Conservation (phyloP, 2,797 vertebrate species). For the Typhlichthys subterraneus region DNA sequence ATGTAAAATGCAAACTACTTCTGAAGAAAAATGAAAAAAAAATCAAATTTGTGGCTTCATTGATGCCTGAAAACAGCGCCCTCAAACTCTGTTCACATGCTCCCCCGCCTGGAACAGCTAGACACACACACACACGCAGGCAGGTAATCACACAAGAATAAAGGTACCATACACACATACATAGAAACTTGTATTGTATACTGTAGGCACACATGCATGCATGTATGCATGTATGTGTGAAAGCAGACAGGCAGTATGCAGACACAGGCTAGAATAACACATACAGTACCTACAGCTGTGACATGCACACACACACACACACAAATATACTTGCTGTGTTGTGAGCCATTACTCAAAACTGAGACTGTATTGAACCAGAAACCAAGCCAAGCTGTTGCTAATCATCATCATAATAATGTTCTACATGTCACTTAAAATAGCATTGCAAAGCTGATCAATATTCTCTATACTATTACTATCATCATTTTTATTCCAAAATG, state of each 20-base stretch:
- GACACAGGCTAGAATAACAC: no score
- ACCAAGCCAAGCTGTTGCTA: no score
- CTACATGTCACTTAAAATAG: no score
- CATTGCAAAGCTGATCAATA: no score
- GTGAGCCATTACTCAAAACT: no score
- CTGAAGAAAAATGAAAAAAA: constrained; percentile 45
- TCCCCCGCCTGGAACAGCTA: constrained; percentile 66
- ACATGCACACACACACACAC: constrained; percentile 15
- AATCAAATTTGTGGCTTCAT: constrained; percentile 75
- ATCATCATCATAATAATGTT: no score
- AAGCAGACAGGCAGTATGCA: background rate
- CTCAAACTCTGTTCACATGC: constrained; percentile 67
- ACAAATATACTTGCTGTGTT: constrained; percentile 1
- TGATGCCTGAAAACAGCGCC: constrained; percentile 72
- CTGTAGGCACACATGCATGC: constrained; percentile 18
- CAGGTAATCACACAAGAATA: background rate
- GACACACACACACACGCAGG: constrained; percentile 11
- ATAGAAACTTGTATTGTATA: constrained; percentile 16
- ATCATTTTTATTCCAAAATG: no score
- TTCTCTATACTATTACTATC: no score
- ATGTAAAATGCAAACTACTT: constrained; percentile 58
- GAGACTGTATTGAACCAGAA: no score
- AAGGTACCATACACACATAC: constrained; percentile 7
- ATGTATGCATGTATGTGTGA: background rate
- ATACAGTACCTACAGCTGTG: no score